A percentile compares a stretch with the other conserved stretches of the same genome.
Evolutionary conservation across 2,888 invertebrate species (phyloP).

Genomic region (Dicyrtomina minuta): DNA sequence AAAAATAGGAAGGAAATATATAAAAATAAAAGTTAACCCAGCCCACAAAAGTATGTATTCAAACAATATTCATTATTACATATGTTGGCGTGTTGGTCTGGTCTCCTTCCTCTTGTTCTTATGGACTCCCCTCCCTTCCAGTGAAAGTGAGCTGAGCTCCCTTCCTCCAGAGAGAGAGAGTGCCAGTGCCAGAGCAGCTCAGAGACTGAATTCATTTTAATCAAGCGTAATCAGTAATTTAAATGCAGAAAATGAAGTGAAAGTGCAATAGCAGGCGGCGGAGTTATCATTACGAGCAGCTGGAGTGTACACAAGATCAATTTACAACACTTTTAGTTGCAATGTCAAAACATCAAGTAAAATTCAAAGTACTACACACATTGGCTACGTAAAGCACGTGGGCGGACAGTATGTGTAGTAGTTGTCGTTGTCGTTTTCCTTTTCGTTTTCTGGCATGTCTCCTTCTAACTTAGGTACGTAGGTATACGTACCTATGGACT

Average conservation of each 20-base stretch:
- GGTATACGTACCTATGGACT: too few species aligned
- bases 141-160: too few species aligned
- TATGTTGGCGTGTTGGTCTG: too few species aligned
- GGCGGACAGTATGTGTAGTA: neutral
- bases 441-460: neutral
- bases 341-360: neutral
- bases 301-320: slow-evolving; percentile 21
- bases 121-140: too few species aligned
- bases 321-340: slow-evolving; percentile 1
- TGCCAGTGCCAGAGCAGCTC: too few species aligned
- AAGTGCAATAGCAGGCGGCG: slow-evolving; percentile 2
- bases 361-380: neutral
- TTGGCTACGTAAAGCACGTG: neutral
- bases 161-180: too few species aligned
- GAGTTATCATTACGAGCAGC: slow-evolving; percentile 19
- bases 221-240: slow-evolving; percentile 26
- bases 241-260: slow-evolving; percentile 22
- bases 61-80: too few species aligned
- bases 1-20: too few species aligned
- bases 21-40: too few species aligned
- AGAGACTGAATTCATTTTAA: slow-evolving; percentile 5
- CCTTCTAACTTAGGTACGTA: neutral
- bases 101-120: too few species aligned
- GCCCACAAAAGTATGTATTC: too few species aligned
- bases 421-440: neutral